Evolutionary conservation across 2,797 vertebrate genomes (phyloP).

Genomic region (Tapera naevia): DNA sequence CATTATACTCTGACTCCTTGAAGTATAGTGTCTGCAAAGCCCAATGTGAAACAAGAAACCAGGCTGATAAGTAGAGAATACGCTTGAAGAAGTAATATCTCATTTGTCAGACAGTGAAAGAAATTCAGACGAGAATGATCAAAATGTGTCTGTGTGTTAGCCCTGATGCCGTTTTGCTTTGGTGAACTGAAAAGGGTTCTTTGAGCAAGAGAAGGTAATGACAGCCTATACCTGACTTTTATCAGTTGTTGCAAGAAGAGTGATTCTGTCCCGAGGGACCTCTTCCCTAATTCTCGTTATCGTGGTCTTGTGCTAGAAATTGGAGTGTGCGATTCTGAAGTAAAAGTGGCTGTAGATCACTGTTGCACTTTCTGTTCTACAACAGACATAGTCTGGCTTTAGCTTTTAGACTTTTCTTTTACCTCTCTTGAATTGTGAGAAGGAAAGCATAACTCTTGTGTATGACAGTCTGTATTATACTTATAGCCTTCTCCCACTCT

Average conservation of each 20-base stretch:
- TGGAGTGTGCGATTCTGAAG: background rate
- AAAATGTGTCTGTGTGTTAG: background rate
- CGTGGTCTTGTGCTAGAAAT: background rate
- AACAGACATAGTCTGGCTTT: background rate
- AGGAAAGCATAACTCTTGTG: background rate
- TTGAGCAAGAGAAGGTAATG: background rate
- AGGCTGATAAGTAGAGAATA: background rate
- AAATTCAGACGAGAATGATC: constrained; percentile 4
- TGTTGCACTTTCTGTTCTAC: background rate
- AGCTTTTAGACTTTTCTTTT: background rate
- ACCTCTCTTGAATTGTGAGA: background rate
- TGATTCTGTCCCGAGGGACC: background rate
- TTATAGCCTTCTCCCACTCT: background rate
- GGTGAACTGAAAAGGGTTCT: background rate
- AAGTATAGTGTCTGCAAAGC: background rate
- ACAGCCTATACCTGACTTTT: background rate
- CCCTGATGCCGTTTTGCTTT: background rate
- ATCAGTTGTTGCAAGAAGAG: background rate
- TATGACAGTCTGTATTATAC: background rate
- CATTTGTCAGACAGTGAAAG: background rate
- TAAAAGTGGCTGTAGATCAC: background rate
- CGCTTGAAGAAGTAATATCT: background rate
- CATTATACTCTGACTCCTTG: background rate
- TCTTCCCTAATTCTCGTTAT: background rate
- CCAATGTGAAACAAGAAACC: background rate